Conservation (phyloP, 2,113 vertebrate genomes). For the Grantiella picta region DNA sequence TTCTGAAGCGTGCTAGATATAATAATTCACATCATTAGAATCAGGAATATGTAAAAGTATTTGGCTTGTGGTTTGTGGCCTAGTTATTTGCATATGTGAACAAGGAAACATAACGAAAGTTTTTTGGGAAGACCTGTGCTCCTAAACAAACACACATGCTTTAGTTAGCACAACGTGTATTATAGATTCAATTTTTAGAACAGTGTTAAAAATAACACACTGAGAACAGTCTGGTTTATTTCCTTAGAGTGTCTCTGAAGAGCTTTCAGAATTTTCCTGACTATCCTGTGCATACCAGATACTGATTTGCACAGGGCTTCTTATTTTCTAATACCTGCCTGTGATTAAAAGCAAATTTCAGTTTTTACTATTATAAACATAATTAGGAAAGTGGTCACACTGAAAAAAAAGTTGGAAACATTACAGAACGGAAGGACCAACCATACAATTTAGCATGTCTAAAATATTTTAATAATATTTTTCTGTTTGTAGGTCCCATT, state of each 20-base stretch:
- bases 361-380: not conserved
- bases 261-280: not conserved
- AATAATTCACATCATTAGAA: not conserved
- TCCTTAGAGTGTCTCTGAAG: not conserved
- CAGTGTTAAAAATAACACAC: slow-evolving; percentile 32
- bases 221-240: slow-evolving; percentile 19
- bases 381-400: not conserved
- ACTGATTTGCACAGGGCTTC: not conserved
- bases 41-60: not conserved
- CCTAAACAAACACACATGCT: not conserved
- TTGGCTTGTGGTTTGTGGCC: not conserved
- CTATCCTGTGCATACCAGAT: not conserved
- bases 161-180: not conserved
- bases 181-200: slow-evolving; percentile 20
- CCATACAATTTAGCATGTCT: not conserved
- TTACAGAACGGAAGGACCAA: not conserved
- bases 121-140: not conserved
- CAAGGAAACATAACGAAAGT: not conserved
- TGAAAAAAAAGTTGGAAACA: not conserved
- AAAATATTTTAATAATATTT: not conserved
- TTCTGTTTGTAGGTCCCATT: slow-evolving; percentile 81
- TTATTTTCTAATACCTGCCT: not conserved
- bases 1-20: not conserved
- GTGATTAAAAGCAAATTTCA: slow-evolving; percentile 2
- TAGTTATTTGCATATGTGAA: not conserved